Conservation (phyloP, 2,113 vertebrate genomes). For the Boulengeromyrus knoepffleri region DNA sequence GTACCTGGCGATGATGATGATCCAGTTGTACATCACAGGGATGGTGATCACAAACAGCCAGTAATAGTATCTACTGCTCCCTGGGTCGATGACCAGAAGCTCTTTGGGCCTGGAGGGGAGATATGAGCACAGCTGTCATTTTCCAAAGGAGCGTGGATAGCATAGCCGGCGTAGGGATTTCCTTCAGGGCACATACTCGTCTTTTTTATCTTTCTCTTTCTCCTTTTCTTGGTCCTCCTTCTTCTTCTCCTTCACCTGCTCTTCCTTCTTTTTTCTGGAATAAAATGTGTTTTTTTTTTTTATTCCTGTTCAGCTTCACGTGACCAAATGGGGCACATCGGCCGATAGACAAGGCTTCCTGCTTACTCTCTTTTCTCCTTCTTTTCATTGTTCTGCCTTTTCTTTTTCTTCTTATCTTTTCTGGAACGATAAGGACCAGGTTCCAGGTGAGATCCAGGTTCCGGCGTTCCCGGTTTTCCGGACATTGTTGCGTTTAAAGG, state of each 20-base stretch:
- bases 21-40: conserved; percentile 99
- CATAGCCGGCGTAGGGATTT: neutral
- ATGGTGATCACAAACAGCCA: conserved; percentile 89
- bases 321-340: neutral
- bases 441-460: neutral
- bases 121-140: neutral
- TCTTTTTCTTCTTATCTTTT: conserved; percentile 41
- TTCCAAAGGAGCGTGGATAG: neutral
- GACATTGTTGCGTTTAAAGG: neutral
- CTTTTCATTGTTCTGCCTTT: conserved; percentile 49
- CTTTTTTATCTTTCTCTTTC: conserved; percentile 37
- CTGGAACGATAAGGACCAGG: conserved; percentile 46
- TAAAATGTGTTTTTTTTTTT: conserved; percentile 24
- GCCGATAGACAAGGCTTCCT: too few species aligned
- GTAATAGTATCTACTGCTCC: conserved; percentile 82
- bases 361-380: conserved; percentile 69
- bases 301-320: conserved; percentile 48
- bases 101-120: conserved; percentile 65
- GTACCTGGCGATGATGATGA: conserved; percentile 88
- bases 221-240: conserved; percentile 55
- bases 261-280: conserved; percentile 9
- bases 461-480: neutral
- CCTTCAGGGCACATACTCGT: conserved; percentile 39
- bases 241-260: conserved; percentile 41
- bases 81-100: conserved; percentile 78